Evolutionary conservation across 2,888 invertebrate species (phyloP), one percentile per base, ranked within the genome.

Genomic region (Trichopria drosophilae): DNA sequence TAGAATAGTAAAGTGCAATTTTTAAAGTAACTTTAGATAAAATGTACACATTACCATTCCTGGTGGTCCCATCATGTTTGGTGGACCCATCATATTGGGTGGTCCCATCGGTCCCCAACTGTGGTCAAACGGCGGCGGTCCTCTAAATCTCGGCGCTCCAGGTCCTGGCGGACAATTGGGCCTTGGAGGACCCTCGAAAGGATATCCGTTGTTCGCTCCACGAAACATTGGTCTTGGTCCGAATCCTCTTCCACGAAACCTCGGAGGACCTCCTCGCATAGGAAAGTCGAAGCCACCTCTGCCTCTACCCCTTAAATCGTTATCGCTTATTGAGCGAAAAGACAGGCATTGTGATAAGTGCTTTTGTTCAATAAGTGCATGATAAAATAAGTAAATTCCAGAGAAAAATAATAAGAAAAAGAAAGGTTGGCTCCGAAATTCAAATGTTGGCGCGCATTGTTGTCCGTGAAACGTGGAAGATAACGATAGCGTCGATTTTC

Each of bases 31-130:
- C 6, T 10, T 9, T 24, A 24, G 24, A 9, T 24, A 9, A 24
- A 9, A 24, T 9, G 10, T 24, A 48, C 24, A 47, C 16, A 54
- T 65, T 61, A 78, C 78, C 77, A 78, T 78, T 64, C 78, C 78
- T 37, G 78, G 79, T 46, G 78, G 77, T 51, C 74, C 76, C 71
- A 75, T 75, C 43, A 70, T 66, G 46, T 72, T 73, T 4, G 77
- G 63, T 3, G 78, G 63, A 20, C 63, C 62, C 72, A 72, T 72
- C 55, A 69, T 66, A 49, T 73, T 74, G 6, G 78, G 78, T 31
- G 78, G 79, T 47, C 77, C 78, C 83, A 20, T 84, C 78, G 84
- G 84, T 10, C 84, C 86, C 87, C 87, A 88, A 71, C 85, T 87
- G 12, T 84, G 85, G 64, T 83, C 83, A 66, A 80, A 83, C 7